phyloP scores from a whole-genome alignment of 23 tunicate genomes.

The Trididemnum clinides region DNA sequence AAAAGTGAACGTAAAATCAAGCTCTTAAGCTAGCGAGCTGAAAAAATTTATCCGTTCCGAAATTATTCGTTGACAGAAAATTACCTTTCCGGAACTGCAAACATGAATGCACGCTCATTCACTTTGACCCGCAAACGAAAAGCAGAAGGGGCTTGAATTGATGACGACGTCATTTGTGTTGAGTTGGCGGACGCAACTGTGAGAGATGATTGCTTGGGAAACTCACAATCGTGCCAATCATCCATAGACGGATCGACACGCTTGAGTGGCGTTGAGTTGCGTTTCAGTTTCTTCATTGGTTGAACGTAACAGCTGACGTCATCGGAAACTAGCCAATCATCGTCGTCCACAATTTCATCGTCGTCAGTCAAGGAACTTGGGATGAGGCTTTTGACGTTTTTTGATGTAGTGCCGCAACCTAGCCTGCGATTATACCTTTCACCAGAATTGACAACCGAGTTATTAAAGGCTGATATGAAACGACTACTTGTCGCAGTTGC shows the following conservation, averaged over 20 bases:
- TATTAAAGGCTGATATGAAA: neutral
- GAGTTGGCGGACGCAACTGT: neutral
- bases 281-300: slow-evolving; percentile 41
- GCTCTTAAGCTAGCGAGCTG: too few species aligned
- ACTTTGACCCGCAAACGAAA: slow-evolving; percentile 47
- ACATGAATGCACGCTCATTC: slow-evolving; percentile 43
- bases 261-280: neutral
- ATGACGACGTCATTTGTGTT: neutral
- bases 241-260: neutral
- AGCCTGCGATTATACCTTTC: too few species aligned
- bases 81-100: slow-evolving; percentile 67
- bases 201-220: neutral
- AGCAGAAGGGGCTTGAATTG: neutral
- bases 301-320: neutral
- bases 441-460: too few species aligned
- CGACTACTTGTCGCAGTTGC: too few species aligned
- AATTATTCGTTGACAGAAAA: too few species aligned
- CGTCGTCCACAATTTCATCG: slow-evolving; percentile 33
- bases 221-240: neutral
- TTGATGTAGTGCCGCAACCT: too few species aligned
- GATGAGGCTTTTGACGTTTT: too few species aligned
- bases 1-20: too few species aligned
- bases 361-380: neutral
- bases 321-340: slow-evolving; percentile 71
- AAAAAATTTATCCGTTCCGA: too few species aligned